Conservation (phyloP, 2,113 vertebrate genomes). For the Cyanoderma ruficeps region DNA sequence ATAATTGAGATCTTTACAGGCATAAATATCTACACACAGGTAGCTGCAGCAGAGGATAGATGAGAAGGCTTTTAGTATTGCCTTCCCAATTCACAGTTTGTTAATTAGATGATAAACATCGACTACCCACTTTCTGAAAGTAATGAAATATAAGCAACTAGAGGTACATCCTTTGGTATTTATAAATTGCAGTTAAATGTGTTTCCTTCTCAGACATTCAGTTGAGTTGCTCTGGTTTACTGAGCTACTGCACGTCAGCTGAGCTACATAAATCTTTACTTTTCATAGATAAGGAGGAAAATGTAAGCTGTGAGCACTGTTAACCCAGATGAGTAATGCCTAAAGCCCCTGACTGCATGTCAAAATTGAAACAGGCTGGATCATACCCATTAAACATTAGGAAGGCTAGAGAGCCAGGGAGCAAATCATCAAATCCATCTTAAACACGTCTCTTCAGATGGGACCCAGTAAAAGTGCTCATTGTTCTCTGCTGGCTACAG, state of each 20-base stretch:
- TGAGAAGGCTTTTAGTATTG: neutral
- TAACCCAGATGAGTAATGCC: neutral
- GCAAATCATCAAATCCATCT: neutral
- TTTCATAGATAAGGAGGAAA: neutral
- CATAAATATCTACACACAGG: neutral
- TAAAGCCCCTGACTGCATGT: neutral
- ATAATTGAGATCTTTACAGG: neutral
- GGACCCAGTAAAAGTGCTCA: neutral
- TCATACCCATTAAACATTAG: neutral
- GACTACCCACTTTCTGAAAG: neutral
- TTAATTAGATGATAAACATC: neutral
- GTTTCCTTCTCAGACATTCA: neutral
- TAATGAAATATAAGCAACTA: neutral
- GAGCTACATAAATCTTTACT: neutral
- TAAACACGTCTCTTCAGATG: neutral
- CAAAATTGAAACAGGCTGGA: neutral
- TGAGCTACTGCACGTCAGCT: neutral
- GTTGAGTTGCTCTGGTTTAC: neutral
- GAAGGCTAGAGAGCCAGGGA: neutral
- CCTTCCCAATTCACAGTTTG: neutral
- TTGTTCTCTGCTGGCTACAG: neutral
- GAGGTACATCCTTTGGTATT: neutral
- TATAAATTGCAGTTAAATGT: neutral
- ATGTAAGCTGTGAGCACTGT: neutral
- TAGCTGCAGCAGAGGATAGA: neutral